phyloP scores from a whole-genome alignment of 2,797 vertebrate genomes.

The Holocentrus rufus region DNA sequence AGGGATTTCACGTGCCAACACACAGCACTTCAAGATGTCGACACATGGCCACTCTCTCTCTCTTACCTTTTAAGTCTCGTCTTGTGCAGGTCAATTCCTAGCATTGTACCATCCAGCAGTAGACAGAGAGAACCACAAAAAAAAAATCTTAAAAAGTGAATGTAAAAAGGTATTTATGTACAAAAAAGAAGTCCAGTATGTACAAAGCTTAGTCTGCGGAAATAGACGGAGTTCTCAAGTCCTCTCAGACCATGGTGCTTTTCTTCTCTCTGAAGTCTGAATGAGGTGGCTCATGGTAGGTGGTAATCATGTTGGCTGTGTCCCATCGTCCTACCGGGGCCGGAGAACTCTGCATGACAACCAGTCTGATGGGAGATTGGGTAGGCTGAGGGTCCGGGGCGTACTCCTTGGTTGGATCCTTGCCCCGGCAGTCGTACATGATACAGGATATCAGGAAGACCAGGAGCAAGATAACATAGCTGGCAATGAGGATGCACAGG shows the following conservation, averaged over 20 bases:
- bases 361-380: constrained; percentile 89
- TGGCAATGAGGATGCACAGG: constrained; percentile 94
- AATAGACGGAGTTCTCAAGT: background rate
- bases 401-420: constrained; percentile 94
- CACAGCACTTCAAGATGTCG: constrained; percentile 40
- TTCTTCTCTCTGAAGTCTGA: constrained; percentile 80
- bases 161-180: constrained; percentile 32
- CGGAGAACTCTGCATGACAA: constrained; percentile 88
- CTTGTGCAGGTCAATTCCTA: constrained; percentile 54
- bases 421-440: constrained; percentile 97
- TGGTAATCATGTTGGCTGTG: constrained; percentile 75
- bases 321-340: constrained; percentile 74
- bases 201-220: constrained; percentile 32
- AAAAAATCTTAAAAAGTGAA: constrained; percentile 10
- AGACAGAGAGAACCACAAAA: background rate
- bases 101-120: constrained; percentile 53
- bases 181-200: constrained; percentile 27
- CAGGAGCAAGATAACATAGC: constrained; percentile 97
- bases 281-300: constrained; percentile 72
- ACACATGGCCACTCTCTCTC: constrained; percentile 17
- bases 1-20: constrained; percentile 60
- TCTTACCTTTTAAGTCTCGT: constrained; percentile 71
- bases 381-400: constrained; percentile 84
- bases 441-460: constrained; percentile 97
- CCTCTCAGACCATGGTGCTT: constrained; percentile 82